Conservation (phyloP, 2,113 vertebrate genomes). For the Myotis brandtii region DNA sequence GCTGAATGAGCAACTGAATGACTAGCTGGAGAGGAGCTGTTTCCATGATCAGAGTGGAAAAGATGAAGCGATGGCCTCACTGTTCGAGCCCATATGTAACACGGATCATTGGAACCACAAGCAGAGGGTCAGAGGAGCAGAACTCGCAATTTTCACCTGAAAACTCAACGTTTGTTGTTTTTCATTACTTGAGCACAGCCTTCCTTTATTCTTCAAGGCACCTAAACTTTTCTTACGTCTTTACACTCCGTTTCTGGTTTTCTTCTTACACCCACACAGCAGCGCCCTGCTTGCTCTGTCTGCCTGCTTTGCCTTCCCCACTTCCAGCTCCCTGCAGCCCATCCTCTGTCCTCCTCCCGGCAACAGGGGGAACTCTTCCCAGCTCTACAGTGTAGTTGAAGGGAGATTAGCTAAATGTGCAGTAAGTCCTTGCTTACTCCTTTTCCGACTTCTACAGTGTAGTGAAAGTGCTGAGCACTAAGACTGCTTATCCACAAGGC, state of each 20-base stretch:
- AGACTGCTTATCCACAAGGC: constrained; percentile 30
- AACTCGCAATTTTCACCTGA: background rate
- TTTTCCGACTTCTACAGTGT: constrained; percentile 37
- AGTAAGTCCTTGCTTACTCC: constrained; percentile 57
- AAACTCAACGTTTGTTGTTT: background rate
- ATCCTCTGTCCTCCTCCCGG: background rate
- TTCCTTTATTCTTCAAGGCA: background rate
- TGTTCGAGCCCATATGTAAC: background rate
- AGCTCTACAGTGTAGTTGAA: constrained; percentile 16
- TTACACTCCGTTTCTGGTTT: background rate
- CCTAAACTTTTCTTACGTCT: background rate
- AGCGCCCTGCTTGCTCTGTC: background rate
- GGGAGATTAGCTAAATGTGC: constrained; percentile 26
- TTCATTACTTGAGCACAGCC: background rate
- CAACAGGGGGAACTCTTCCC: background rate
- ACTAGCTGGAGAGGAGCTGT: background rate
- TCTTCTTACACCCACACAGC: background rate
- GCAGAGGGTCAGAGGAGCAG: background rate
- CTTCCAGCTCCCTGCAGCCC: constrained; percentile 35
- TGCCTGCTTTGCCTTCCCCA: background rate
- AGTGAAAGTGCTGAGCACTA: constrained; percentile 42
- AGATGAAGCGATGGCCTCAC: background rate
- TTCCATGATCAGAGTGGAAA: background rate
- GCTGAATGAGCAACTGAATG: background rate
- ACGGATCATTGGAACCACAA: background rate